Percentiles rank a stretch among this genome's conserved stretches.
Evolutionary conservation across 2,113 vertebrate species (phyloP).

Genomic region (Cochlearius cochlearius): DNA sequence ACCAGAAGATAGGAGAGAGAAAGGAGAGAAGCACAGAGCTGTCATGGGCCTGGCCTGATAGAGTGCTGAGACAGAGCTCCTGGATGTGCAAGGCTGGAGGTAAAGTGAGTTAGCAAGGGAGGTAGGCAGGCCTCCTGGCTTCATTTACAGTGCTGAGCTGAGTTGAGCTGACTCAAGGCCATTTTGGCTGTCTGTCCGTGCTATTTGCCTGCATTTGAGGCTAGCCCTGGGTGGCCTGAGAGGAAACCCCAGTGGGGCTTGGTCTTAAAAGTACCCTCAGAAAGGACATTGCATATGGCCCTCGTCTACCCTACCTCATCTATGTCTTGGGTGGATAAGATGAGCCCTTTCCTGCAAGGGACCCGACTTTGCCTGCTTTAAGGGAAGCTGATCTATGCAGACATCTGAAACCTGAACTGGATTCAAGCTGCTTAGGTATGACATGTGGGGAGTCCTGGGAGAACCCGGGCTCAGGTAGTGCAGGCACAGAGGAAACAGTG

Average conservation of each 20-base stretch:
- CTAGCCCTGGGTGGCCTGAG: not conserved
- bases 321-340: accelerated
- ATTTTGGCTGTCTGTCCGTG: not conserved
- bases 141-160: not conserved
- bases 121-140: not conserved
- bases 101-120: not conserved
- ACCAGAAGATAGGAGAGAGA: not conserved
- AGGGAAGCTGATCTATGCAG: not conserved
- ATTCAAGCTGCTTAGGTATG: not conserved
- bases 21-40: not conserved
- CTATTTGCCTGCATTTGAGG: not conserved
- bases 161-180: not conserved
- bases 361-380: not conserved
- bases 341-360: not conserved
- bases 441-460: not conserved
- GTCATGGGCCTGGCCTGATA: accelerated
- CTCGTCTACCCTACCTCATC: not conserved
- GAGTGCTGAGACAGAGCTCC: not conserved
- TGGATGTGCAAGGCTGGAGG: not conserved
- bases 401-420: not conserved
- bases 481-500: not conserved
- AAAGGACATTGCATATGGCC: not conserved
- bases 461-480: not conserved
- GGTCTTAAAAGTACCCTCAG: not conserved
- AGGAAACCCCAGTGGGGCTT: not conserved